Percentiles rank a stretch among this genome's conserved stretches.
phyloP scores from a whole-genome alignment of 1,140 invertebrate species.

The Drosophila sp. region DNA sequence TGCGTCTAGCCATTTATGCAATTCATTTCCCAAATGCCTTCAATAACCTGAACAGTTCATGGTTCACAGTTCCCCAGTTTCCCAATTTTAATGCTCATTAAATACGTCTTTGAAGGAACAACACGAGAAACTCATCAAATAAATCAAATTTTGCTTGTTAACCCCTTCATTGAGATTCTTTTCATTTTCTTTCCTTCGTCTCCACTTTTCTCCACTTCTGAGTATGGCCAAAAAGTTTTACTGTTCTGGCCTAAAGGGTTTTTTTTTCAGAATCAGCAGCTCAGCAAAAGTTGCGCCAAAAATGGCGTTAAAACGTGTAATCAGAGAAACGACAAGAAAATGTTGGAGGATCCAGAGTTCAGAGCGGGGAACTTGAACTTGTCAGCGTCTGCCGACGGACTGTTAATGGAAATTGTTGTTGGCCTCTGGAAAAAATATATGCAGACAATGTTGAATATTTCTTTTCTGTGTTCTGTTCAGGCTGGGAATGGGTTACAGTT shows the following conservation, averaged over 20 bases:
- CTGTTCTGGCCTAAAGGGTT: slow-evolving; percentile 68
- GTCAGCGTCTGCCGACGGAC: slow-evolving; percentile 68
- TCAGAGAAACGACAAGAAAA: slow-evolving; percentile 68
- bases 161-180: slow-evolving; percentile 77
- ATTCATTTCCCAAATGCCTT: slow-evolving; percentile 45
- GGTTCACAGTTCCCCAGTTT: slow-evolving; percentile 27
- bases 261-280: slow-evolving; percentile 35
- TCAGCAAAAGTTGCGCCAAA: slow-evolving; percentile 65
- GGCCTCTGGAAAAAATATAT: slow-evolving; percentile 59
- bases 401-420: slow-evolving; percentile 81
- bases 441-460: slow-evolving; percentile 28
- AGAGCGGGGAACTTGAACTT: slow-evolving; percentile 40
- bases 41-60: slow-evolving; percentile 5
- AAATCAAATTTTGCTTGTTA: slow-evolving; percentile 82
- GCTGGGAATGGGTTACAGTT: neutral
- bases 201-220: slow-evolving; percentile 27
- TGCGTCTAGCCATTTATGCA: slow-evolving; percentile 32
- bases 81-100: slow-evolving; percentile 74
- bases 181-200: slow-evolving; percentile 46
- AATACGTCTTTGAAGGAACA: slow-evolving; percentile 59
- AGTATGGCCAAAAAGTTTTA: slow-evolving; percentile 51
- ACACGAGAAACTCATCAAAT: slow-evolving; percentile 76
- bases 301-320: slow-evolving; percentile 81
- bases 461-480: slow-evolving; percentile 31
- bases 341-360: slow-evolving; percentile 15